Evolutionary conservation across 2,888 invertebrate species (phyloP).

Genomic region (Junonia oenone): DNA sequence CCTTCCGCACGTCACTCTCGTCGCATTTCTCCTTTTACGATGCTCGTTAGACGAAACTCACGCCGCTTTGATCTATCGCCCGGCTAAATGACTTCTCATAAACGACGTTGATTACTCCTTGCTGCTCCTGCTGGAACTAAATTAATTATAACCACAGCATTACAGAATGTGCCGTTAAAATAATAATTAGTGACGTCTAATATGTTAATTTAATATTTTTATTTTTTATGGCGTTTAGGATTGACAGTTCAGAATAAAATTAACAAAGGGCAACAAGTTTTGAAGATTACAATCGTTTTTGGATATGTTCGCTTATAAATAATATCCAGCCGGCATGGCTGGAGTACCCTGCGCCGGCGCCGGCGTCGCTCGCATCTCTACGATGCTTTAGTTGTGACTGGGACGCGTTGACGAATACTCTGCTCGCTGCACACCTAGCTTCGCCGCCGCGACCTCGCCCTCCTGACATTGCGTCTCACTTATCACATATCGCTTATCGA

Average conservation of each 20-base stretch:
- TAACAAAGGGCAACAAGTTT: neutral
- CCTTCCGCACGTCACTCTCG: slow-evolving; percentile 31
- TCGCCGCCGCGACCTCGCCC: slow-evolving; percentile 53
- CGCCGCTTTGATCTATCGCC: slow-evolving; percentile 34
- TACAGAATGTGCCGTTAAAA: slow-evolving; percentile 13
- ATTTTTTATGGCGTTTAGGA: neutral
- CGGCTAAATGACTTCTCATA: slow-evolving; percentile 27
- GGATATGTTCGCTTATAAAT: slow-evolving; percentile 56
- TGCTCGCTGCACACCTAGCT: slow-evolving; percentile 44
- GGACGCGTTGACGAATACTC: slow-evolving; percentile 72
- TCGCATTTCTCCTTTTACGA: slow-evolving; percentile 32
- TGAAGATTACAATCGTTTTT: slow-evolving; percentile 28
- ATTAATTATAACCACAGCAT: slow-evolving; percentile 17
- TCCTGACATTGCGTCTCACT: slow-evolving; percentile 54
- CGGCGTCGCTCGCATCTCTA: slow-evolving; percentile 41
- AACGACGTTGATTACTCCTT: slow-evolving; percentile 30
- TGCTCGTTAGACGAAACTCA: slow-evolving; percentile 33
- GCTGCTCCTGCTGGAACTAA: slow-evolving; percentile 12
- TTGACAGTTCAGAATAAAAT: neutral
- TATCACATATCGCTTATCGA: slow-evolving; percentile 42
- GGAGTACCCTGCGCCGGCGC: slow-evolving; percentile 61
- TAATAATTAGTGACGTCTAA: slow-evolving; percentile 5
- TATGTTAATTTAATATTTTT: neutral
- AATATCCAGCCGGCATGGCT: slow-evolving; percentile 56
- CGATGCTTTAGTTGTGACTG: slow-evolving; percentile 66